Conservation (phyloP, 2,797 vertebrate species). For the Melanotaenia parkinsoni region DNA sequence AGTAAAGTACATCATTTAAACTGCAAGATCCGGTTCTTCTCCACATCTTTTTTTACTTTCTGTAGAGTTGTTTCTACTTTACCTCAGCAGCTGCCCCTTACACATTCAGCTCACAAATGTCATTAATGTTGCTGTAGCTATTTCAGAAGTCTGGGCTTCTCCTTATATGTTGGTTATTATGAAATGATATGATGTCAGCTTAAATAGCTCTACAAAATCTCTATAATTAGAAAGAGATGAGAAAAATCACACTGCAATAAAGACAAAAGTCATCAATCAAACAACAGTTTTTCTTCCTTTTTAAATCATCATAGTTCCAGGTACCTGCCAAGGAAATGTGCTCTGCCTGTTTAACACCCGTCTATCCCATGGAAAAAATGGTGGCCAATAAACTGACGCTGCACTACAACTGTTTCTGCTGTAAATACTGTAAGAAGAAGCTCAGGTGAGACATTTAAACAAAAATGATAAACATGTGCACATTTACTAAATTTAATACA, state of each 20-base stretch:
- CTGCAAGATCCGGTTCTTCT: not conserved
- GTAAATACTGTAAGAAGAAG: conserved; percentile 85
- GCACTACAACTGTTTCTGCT: conserved; percentile 88
- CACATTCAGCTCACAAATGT: too few relatives aligned
- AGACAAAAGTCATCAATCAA: not conserved
- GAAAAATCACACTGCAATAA: not conserved
- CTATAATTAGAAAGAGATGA: not conserved
- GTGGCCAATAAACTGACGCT: conserved; percentile 80
- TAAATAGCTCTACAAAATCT: too few relatives aligned
- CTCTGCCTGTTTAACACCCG: conserved; percentile 83
- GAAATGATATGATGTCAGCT: not conserved
- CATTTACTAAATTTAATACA: not conserved
- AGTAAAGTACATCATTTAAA: too few relatives aligned
- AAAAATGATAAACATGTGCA: not conserved
- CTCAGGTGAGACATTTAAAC: conserved; percentile 84
- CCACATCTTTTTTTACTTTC: not conserved
- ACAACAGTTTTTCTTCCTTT: conserved; percentile 44
- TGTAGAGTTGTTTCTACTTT: not conserved
- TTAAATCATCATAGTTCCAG: conserved; percentile 75
- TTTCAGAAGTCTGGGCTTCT: too few relatives aligned
- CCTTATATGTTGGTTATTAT: not conserved
- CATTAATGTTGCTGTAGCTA: too few relatives aligned
- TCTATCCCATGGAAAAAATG: conserved; percentile 85
- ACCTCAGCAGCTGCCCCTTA: too few relatives aligned
- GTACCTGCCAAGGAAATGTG: conserved; percentile 81